Evolutionary conservation across 1,140 invertebrate genomes (phyloP).

Genomic region (Pogonomyrmex californicus): DNA sequence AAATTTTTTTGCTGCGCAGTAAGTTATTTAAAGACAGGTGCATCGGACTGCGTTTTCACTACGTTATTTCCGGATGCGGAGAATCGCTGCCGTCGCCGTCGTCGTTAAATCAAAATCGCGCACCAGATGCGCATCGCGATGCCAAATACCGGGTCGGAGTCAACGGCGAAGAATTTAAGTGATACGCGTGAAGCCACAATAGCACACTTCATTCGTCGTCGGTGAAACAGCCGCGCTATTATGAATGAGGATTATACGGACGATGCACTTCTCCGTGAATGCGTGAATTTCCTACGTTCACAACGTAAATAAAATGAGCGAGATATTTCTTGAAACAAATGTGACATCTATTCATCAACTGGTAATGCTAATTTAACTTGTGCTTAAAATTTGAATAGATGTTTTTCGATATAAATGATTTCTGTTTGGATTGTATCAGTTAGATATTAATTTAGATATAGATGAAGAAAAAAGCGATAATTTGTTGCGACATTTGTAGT

Average conservation of each 20-base stretch:
- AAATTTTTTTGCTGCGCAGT: slow-evolving; percentile 41
- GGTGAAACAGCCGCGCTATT: slow-evolving; percentile 15
- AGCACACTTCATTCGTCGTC: slow-evolving; percentile 25
- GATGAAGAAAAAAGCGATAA: no score
- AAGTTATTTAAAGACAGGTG: slow-evolving; percentile 43
- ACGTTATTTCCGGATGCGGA: slow-evolving; percentile 51
- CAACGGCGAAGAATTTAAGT: slow-evolving; percentile 48
- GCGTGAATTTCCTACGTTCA: neutral
- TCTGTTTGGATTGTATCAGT: no score
- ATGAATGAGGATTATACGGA: slow-evolving; percentile 53
- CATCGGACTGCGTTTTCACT: slow-evolving; percentile 19
- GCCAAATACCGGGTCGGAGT: slow-evolving; percentile 20
- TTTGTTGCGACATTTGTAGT: no score
- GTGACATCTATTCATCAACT: neutral
- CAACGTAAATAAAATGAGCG: neutral
- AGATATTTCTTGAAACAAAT: neutral
- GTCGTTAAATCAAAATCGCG: slow-evolving; percentile 33
- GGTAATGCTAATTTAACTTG: neutral
- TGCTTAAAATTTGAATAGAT: neutral
- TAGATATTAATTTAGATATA: no score
- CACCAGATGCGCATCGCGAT: slow-evolving; percentile 32
- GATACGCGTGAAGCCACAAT: slow-evolving; percentile 38
- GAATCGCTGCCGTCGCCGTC: neutral
- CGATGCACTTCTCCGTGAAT: slow-evolving; percentile 16
- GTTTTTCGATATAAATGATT: no score